These are phyloP conservation scores for Alfaro cultratus DNA, from an alignment of 2,797 vertebrate species.

Conservation along the genomic window DNA sequence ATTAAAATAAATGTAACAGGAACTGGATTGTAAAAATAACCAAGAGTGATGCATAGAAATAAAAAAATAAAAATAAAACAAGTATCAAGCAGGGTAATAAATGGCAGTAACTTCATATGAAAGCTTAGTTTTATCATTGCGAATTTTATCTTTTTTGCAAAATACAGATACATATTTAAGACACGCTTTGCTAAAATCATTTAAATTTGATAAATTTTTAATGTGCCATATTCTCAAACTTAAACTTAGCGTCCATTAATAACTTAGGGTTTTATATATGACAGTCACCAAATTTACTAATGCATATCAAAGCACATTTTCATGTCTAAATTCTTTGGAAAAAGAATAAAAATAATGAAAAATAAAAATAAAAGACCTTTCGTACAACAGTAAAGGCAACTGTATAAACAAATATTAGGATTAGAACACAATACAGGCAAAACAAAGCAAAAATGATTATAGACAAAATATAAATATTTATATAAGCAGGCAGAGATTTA, in stretches of 20 bases:
- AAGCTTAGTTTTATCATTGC: not conserved
- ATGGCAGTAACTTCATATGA: not conserved
- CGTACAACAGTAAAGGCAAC: not conserved
- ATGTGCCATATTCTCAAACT: not conserved
- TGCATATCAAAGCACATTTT: not conserved
- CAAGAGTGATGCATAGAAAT: not conserved
- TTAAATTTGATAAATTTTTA: not conserved
- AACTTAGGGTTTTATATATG: not conserved
- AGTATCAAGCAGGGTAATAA: not conserved
- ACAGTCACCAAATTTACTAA: not conserved
- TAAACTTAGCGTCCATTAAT: not conserved
- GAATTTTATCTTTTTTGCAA: not conserved
- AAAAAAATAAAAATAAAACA: not conserved
- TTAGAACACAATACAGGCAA: not conserved
- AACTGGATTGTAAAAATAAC: not conserved
- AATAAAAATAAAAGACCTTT: not conserved
- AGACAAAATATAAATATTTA: not conserved
- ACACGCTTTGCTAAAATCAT: not conserved
- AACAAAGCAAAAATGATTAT: not conserved
- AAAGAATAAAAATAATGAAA: not conserved
- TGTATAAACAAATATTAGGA: not conserved
- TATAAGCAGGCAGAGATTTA: not conserved
- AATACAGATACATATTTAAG: not conserved
- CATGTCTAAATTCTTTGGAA: not conserved
- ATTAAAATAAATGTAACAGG: not conserved